phyloP scores from a whole-genome alignment of 2,113 vertebrate genomes.

The Campylorhamphus procurvoides region DNA sequence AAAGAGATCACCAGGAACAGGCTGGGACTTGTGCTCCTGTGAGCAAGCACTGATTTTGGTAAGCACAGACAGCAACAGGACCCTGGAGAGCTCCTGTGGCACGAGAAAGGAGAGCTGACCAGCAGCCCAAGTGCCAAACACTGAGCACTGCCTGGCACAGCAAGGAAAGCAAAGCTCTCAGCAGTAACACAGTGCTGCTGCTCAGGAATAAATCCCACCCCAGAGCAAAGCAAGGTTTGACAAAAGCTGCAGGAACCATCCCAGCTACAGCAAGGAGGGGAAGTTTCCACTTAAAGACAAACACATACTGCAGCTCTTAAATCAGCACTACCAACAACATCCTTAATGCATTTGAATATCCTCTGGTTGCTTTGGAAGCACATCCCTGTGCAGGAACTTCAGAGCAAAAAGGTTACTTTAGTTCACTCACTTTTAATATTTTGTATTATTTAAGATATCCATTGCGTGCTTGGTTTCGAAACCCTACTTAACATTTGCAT shows the following conservation, averaged over 20 bases:
- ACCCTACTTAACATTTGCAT: not conserved
- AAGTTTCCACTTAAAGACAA: not conserved
- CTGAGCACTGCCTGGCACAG: not conserved
- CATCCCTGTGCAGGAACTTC: accelerated
- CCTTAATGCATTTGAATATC: accelerated
- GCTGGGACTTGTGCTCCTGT: not conserved
- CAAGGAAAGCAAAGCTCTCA: not conserved
- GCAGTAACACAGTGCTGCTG: not conserved
- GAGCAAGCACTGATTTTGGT: accelerated
- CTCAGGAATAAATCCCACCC: not conserved
- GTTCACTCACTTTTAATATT: not conserved
- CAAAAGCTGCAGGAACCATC: not conserved
- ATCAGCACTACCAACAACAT: not conserved
- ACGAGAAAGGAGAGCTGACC: not conserved
- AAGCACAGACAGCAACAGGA: not conserved
- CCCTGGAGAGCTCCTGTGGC: not conserved
- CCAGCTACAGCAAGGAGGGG: not conserved
- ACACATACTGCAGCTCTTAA: not conserved
- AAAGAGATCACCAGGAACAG: not conserved
- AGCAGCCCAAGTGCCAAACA: not conserved
- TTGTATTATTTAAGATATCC: not conserved
- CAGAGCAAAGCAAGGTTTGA: not conserved
- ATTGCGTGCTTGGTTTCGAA: not conserved
- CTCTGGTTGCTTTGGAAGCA: not conserved
- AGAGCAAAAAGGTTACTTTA: not conserved